Base-by-base conservation (phyloP, 2,888 invertebrate genomes). In the Sussaba pulchella region DNA sequence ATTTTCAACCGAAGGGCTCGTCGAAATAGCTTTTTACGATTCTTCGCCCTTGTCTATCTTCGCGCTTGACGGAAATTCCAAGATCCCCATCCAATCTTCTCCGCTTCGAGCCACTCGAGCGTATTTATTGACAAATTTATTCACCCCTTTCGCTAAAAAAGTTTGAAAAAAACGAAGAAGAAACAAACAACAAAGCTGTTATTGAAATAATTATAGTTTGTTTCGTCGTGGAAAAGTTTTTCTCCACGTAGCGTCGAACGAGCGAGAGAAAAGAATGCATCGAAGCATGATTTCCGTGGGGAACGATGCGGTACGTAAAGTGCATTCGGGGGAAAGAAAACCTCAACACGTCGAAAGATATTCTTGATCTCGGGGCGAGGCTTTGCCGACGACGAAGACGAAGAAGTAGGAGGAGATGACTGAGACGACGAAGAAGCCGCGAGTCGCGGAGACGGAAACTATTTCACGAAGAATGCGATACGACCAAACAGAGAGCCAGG, bases 391-490 rank as follows among this genome's bases (percentile, higher is more conserved):
- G 57, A 59, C 57, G 66, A 59, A 45, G 70, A 72, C 19, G 54
- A 39, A 10, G 69, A 63, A 8, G 54, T n/a, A 31, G 26, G 6
- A 31, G 31, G 57, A 52, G 54, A 24, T 24, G 66, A 67, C 26
- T 41, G 12, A 41, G 72, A 64, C 36, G 72, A 63, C 67, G 64
- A 73, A 47, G 77, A 73, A 57, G 69, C 73, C 69, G 69, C 19
- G 26, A 84, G 85, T 84, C 84, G 82, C 85, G 82, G 84, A 85
- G 88, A 85, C 86, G 85, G 86, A 85, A 89, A 89, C 88, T 89
- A 89, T 89, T 88, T 83, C 84, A 82, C 86, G 80, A 89, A 88
- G 91, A 91, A 91, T 92, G 90, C 87, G 85, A 89, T 85, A 88
- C 79, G 88, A 91, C 88, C 88, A 90, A 91, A 89, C 88, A 84